Evolutionary conservation across 2,888 invertebrate species (phyloP).

Genomic region (Dryobotodes eremita): DNA sequence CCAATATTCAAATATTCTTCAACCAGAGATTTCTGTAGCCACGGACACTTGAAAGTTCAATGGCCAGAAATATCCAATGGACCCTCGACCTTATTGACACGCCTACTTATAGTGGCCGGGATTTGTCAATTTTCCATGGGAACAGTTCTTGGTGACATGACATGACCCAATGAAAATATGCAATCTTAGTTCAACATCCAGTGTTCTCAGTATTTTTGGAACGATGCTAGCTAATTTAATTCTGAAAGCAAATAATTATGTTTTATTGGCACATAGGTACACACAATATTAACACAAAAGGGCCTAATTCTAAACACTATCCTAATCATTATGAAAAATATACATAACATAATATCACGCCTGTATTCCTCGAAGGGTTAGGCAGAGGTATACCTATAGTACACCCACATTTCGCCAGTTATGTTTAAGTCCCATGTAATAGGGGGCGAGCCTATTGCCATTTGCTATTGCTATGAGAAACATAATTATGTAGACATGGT

Average conservation of each 20-base stretch:
- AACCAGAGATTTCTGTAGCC: neutral
- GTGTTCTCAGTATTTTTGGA: too few species aligned
- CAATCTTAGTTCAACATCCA: neutral
- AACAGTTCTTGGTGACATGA: constrained; percentile 17
- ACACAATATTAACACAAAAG: too few species aligned
- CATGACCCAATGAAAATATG: neutral
- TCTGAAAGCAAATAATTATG: too few species aligned
- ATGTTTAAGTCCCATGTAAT: too few species aligned
- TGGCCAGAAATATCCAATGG: constrained; percentile 23
- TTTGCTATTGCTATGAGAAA: too few species aligned
- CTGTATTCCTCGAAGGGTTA: too few species aligned
- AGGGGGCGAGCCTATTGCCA: too few species aligned
- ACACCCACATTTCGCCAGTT: too few species aligned
- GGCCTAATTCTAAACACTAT: too few species aligned
- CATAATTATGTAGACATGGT: neutral
- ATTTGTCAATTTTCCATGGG: constrained; percentile 27
- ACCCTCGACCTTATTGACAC: constrained; percentile 49
- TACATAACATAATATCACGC: too few species aligned
- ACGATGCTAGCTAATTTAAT: neutral
- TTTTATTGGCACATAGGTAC: too few species aligned
- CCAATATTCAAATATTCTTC: neutral
- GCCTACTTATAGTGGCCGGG: constrained; percentile 17
- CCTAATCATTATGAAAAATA: neutral
- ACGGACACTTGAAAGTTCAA: constrained; percentile 29
- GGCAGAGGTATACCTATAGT: too few species aligned